Base-by-base conservation (phyloP, 2,113 vertebrate genomes). In the Thermophis baileyi region DNA sequence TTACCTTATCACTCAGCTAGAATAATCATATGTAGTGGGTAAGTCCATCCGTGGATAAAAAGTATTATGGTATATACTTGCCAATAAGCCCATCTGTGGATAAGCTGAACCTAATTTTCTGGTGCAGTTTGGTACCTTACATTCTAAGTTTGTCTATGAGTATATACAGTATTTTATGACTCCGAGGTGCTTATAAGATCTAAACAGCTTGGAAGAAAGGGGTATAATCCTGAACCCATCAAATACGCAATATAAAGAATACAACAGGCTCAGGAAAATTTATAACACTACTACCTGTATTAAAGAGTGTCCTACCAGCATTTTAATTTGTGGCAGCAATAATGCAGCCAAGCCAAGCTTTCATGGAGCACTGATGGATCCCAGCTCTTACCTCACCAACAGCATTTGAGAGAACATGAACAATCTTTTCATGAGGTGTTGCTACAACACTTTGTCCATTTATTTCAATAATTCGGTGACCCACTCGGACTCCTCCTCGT, bases 381-480 rank as follows among this genome's bases (percentile, higher is more conserved):
- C 30, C 50, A 18, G 10, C 2, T 87, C 97, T 98, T 97, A 99
- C 99, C 98, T 99, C 99, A 93, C 99, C 99, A 55, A 99, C 98
- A 81, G 99, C 99, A 25, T 98, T 99, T 94, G 99, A 99, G 94
- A 99, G 98, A 95, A 99, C 98, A 97, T 99, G 99, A 94, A 99
- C 99, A 50, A 99, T 99, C 95, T 99, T 99, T 95, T 99, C 99
- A 5, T 99, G 99, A 0, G 99, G 99, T 0, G 98, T 99, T 92
- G 99, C 99, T 85, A 99, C 99, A 89, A 99, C 99, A 0, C 99
- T 99, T 97, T 99, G 99, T 44, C 98, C 98, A 3, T 99, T 99
- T 97, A 99, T 99, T 95, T 99, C 99, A 88, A 99, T 99, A 95
- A 99, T 99, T 49, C 99, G 98, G 96, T 99, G 99, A 55, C 99